These are phyloP conservation scores for Spongilla lacustris DNA, from an alignment of 37 sponge, comb jelly and placozoan genomes.

Conservation along the genomic window DNA sequence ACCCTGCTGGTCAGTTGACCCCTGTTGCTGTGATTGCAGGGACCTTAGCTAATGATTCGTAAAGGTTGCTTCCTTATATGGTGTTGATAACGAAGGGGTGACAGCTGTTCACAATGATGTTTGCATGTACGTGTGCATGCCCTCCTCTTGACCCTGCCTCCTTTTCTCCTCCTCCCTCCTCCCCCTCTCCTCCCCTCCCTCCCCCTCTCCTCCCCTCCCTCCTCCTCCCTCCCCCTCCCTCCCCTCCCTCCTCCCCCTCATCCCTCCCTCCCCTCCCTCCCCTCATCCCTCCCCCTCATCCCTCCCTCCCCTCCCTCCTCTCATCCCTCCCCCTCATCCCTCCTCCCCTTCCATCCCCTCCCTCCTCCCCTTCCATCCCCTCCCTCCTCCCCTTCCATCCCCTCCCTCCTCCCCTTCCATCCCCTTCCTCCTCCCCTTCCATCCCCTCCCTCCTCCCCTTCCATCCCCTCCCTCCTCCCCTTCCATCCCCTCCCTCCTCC, in stretches of 20 bases:
- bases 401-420: background rate
- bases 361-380: slow-evolving; percentile 2
- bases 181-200: too few relatives aligned
- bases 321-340: background rate
- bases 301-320: background rate
- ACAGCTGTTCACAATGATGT: background rate
- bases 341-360: background rate
- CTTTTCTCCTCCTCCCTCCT: too few relatives aligned
- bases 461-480: background rate
- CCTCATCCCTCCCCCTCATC: background rate
- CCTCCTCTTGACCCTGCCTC: too few relatives aligned
- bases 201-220: too few relatives aligned
- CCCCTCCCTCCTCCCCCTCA: too few relatives aligned
- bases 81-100: background rate
- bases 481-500: too few relatives aligned
- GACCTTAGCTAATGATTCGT: too few relatives aligned
- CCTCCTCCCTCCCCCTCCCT: too few relatives aligned
- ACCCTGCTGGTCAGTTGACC: slow-evolving; percentile 63
- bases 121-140: too few relatives aligned
- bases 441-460: background rate
- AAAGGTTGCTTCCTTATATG: background rate
- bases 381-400: too few relatives aligned
- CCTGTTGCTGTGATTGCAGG: too few relatives aligned
- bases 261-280: too few relatives aligned
- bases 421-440: background rate